Evolutionary conservation across 2,888 invertebrate species (phyloP), one percentile per base, ranked within the genome.

Genomic region (Gandaritis pyraliata): DNA sequence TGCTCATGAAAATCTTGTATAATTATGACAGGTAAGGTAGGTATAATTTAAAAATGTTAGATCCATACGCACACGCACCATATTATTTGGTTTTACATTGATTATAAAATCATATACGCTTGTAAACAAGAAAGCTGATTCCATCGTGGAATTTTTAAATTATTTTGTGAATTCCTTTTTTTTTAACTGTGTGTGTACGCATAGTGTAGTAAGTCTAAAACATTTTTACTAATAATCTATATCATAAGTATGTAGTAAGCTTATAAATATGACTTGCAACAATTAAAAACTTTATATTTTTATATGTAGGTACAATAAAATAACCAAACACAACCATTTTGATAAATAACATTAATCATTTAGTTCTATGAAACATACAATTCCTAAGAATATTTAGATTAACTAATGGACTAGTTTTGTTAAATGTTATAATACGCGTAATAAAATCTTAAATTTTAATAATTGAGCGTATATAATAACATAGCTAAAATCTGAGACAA

Each of bases 381-480:
- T 77, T 78, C 78, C 79, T 68, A 73, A 66, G 69, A 74, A 73
- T 71, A 74, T 66, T 69, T 75, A 77, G 65, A 73, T 75, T 76
- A 80, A 72, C 79, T 82, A 86, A 82, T 85, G 81, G 83, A 87
- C 87, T 86, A 86, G 70, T 73, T 73, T 41, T 47, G 16, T 50
- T 73, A 72, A 46, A 47, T 33, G 30, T 46, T 52, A 56, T n/a
- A 45, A 65, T 60, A 55, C 43, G 60, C 61, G 43, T 55, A 60
- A 57, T 63, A 77, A 61, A 67, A 53, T 65, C 69, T 70, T 77
- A 74, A 70, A 50, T 47, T 58, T 78, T 86, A 88, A 79, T 88
- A 88, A 88, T 88, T 88, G 89, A 88, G 89, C 88, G 76, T 81
- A 43, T 15, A 41, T 15, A 77, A 83, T 74, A 84, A 82, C 80